Evolutionary conservation across 2,797 vertebrate species (phyloP).

Genomic region (Melopsittacus undulatus): DNA sequence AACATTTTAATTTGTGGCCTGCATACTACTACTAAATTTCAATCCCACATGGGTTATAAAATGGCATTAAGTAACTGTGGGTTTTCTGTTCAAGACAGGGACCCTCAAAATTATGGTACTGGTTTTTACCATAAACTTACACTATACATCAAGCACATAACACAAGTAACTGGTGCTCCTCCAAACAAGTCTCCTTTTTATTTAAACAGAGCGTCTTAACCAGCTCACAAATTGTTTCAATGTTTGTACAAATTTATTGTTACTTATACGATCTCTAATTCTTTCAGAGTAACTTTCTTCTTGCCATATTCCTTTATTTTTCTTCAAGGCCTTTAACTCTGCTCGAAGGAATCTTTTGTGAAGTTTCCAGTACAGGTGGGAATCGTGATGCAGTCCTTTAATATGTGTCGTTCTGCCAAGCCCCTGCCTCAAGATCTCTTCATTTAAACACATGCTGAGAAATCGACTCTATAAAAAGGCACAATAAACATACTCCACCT

Average conservation of each 20-base stretch:
- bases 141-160: not conserved
- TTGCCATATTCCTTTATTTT: conserved; percentile 88
- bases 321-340: conserved; percentile 87
- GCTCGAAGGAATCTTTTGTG: conserved; percentile 87
- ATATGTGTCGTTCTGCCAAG: conserved; percentile 84
- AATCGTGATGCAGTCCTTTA: conserved; percentile 78
- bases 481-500: not conserved
- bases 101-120: not conserved
- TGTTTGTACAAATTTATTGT: conserved; percentile 48
- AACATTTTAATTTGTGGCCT: not conserved
- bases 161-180: not conserved
- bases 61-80: not conserved
- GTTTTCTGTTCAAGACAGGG: not conserved
- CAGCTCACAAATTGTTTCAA: conserved; percentile 60
- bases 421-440: conserved; percentile 86
- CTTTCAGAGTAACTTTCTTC: conserved; percentile 80
- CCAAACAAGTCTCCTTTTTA: not conserved
- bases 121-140: not conserved
- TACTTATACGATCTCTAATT: conserved; percentile 42
- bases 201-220: conserved; percentile 31
- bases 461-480: conserved; percentile 75
- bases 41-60: rapidly evolving
- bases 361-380: conserved; percentile 85
- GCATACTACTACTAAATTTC: not conserved
- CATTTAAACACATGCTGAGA: conserved; percentile 84